Conservation (phyloP, 2,113 vertebrate species). For the Entomyzon cyanotis region DNA sequence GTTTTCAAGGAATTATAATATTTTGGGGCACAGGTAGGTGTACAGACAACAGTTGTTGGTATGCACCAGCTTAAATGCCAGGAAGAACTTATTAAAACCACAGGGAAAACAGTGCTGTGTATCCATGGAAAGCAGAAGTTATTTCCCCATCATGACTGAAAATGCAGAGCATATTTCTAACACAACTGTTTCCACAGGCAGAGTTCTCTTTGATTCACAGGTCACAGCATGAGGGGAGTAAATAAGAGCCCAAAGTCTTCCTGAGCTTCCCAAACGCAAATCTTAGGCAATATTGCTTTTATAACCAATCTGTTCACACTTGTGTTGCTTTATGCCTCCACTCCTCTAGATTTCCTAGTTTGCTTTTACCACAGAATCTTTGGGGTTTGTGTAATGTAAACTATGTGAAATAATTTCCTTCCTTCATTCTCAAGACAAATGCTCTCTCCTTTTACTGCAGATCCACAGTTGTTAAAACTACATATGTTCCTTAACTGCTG, state of each 20-base stretch:
- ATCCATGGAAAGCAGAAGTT: neutral
- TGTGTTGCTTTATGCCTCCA: neutral
- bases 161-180: neutral
- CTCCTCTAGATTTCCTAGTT: neutral
- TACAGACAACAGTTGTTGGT: neutral
- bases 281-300: conserved; percentile 1
- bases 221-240: neutral
- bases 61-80: neutral
- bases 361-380: neutral
- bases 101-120: neutral
- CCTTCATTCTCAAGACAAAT: neutral
- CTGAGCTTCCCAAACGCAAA: neutral
- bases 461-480: neutral
- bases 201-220: neutral
- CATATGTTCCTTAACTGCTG: neutral
- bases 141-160: neutral
- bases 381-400: neutral
- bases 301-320: conserved; percentile 35
- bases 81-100: neutral
- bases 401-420: neutral
- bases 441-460: neutral
- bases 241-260: neutral
- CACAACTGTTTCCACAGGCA: neutral
- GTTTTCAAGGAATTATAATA: neutral
- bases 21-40: neutral